phyloP scores from a whole-genome alignment of 2,888 invertebrate genomes.

The Pristionchus fissidentatus region DNA sequence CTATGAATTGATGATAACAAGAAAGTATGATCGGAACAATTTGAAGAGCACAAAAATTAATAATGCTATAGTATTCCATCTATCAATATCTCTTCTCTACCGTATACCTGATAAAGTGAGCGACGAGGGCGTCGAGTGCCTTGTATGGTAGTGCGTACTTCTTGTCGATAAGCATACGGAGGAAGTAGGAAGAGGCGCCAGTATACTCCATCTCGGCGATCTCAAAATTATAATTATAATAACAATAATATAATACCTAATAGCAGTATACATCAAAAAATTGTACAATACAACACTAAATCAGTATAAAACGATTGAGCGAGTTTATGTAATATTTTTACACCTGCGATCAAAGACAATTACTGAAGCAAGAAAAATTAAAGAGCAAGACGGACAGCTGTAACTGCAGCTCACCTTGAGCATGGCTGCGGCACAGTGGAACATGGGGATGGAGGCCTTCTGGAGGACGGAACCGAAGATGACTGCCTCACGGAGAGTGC shows the following conservation, averaged over 20 bases:
- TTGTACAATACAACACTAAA: background rate
- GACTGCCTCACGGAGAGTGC: slow-evolving; percentile 93
- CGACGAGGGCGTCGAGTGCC: slow-evolving; percentile 93
- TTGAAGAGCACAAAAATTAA: no score
- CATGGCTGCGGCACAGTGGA: slow-evolving; percentile 95
- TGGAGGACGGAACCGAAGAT: slow-evolving; percentile 93
- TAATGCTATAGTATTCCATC: background rate
- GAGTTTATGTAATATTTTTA: no score
- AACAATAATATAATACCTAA: background rate
- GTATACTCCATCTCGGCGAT: slow-evolving; percentile 97
- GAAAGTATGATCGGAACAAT: background rate
- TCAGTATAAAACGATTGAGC: no score
- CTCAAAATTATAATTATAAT: slow-evolving; percentile 80
- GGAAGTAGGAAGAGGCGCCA: slow-evolving; percentile 94
- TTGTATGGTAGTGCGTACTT: slow-evolving; percentile 96
- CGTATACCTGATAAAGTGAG: slow-evolving; percentile 90
- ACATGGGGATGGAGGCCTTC: slow-evolving; percentile 91
- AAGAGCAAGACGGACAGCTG: background rate
- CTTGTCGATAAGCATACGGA: slow-evolving; percentile 93
- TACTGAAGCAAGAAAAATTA: no score
- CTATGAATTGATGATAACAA: no score
- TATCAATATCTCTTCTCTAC: background rate
- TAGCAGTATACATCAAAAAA: background rate
- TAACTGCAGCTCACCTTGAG: slow-evolving; percentile 58
- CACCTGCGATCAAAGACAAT: no score